Conservation (phyloP, 1,140 invertebrate species). For the Venustaconcha ellipsiformis region DNA sequence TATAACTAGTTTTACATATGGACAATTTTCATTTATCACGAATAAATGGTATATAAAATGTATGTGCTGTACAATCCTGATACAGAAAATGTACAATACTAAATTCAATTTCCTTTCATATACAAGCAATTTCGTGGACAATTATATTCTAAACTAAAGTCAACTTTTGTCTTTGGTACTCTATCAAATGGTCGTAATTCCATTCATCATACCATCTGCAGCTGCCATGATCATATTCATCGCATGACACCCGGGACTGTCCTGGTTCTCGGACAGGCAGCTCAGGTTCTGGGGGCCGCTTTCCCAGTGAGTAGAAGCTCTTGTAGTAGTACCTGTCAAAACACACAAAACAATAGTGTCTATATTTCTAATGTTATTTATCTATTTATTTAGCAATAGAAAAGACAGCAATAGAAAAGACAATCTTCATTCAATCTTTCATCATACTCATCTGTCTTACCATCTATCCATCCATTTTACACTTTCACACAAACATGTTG, state of each 20-base stretch:
- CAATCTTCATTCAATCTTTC: neutral
- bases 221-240: constrained; percentile 64
- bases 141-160: constrained; percentile 38
- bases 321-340: constrained; percentile 66
- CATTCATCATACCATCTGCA: constrained; percentile 68
- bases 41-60: too few relatives aligned
- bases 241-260: constrained; percentile 60
- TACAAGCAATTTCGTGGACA: neutral
- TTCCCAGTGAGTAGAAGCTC: constrained; percentile 65
- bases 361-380: neutral
- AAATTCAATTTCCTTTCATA: neutral
- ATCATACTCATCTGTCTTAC: neutral
- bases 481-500: neutral
- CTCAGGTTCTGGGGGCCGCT: constrained; percentile 55
- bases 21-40: too few relatives aligned
- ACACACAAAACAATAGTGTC: neutral
- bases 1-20: too few relatives aligned
- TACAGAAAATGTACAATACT: too few relatives aligned
- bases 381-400: too few relatives aligned
- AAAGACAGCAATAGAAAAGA: too few relatives aligned
- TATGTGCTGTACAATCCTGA: too few relatives aligned
- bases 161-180: constrained; percentile 56
- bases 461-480: neutral
- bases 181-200: constrained; percentile 62
- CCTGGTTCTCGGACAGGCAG: constrained; percentile 47